Conservation (phyloP, 2,888 invertebrate genomes). For the Acleris emargana region DNA sequence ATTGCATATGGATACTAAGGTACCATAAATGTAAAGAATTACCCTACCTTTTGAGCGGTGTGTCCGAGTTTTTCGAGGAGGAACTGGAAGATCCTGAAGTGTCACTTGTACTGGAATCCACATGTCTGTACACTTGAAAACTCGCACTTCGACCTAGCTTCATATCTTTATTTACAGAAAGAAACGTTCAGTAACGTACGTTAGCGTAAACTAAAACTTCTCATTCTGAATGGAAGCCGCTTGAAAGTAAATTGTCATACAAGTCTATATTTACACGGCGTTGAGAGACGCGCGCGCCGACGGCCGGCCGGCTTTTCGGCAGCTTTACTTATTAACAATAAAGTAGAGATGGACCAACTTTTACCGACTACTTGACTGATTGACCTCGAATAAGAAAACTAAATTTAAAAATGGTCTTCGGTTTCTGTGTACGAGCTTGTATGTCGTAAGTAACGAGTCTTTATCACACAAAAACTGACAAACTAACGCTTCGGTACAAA, state of each 20-base stretch:
- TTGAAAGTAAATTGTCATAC: slow-evolving; percentile 66
- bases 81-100: slow-evolving; percentile 63
- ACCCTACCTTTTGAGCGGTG: slow-evolving; percentile 69
- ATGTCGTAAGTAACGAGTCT: too few species aligned
- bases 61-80: slow-evolving; percentile 62
- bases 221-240: slow-evolving; percentile 45
- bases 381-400: too few species aligned
- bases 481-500: too few species aligned
- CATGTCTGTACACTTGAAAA: slow-evolving; percentile 59
- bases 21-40: background rate
- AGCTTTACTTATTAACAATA: slow-evolving; percentile 54
- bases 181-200: slow-evolving; percentile 34
- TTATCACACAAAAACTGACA: too few species aligned
- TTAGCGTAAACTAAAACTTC: slow-evolving; percentile 50
- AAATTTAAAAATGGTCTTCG: too few species aligned
- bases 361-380: too few species aligned
- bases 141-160: slow-evolving; percentile 60
- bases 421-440: too few species aligned
- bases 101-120: slow-evolving; percentile 66
- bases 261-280: slow-evolving; percentile 68
- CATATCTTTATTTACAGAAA: slow-evolving; percentile 20
- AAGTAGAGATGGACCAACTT: too few species aligned
- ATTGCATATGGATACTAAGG: background rate
- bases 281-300: slow-evolving; percentile 49
- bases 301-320: slow-evolving; percentile 43